Percentiles rank a stretch among this genome's conserved stretches.
These are phyloP conservation scores for Plagodis dolabraria DNA, from an alignment of 2,888 invertebrate genomes.

Conservation along the genomic window DNA sequence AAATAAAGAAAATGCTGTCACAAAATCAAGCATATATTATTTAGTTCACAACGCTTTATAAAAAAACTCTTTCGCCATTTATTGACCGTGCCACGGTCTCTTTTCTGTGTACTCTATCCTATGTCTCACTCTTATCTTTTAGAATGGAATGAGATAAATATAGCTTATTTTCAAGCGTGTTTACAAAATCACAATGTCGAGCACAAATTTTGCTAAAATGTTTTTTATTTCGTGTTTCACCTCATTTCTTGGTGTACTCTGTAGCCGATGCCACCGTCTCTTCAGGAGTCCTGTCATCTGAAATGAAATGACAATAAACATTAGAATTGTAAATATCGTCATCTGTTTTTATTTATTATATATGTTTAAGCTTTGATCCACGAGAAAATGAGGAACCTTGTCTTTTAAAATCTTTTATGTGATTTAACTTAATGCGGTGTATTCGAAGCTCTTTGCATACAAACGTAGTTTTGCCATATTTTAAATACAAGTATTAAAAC, in stretches of 20 bases:
- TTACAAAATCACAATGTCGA: constrained; percentile 63
- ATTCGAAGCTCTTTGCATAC: no score
- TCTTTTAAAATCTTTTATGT: no score
- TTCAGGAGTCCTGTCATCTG: constrained; percentile 83
- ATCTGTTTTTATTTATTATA: not conserved
- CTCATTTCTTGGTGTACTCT: constrained; percentile 73
- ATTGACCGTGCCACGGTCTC: constrained; percentile 49
- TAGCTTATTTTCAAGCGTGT: constrained; percentile 53
- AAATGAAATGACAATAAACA: constrained; percentile 44
- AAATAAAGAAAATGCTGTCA: constrained; percentile 52
- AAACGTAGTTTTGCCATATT: no score
- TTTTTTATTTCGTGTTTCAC: constrained; percentile 55
- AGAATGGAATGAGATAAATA: constrained; percentile 52
- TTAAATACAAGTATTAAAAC: no score
- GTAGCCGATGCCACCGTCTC: constrained; percentile 69
- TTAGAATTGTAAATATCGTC: constrained; percentile 5
- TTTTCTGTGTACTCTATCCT: constrained; percentile 42
- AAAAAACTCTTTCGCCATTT: constrained; percentile 71
- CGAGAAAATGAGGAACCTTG: not conserved
- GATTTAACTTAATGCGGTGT: no score
- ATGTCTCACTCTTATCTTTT: constrained; percentile 48
- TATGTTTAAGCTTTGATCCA: not conserved
- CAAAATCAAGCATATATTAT: constrained; percentile 60
- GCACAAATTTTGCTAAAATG: constrained; percentile 60
- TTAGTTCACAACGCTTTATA: constrained; percentile 79